Evolutionary conservation across 2,888 invertebrate genomes (phyloP).

Genomic region (Biston betularia): DNA sequence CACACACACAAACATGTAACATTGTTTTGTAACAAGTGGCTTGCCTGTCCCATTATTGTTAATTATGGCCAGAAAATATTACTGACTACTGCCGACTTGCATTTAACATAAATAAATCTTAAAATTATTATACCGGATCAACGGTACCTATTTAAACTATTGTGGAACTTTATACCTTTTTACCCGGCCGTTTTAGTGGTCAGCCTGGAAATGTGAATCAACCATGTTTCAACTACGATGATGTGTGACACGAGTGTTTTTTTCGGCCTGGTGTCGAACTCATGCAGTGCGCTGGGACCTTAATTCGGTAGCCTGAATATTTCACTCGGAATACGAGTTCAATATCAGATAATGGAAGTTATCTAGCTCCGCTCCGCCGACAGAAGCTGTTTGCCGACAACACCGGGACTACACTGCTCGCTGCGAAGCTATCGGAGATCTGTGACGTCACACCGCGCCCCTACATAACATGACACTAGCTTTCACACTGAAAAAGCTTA

Average conservation of each 20-base stretch:
- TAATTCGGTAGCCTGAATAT: constrained; percentile 26
- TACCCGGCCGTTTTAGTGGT: too few species aligned
- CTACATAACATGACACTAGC: background rate
- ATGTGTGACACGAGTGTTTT: too few species aligned
- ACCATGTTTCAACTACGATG: background rate
- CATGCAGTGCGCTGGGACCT: constrained; percentile 5
- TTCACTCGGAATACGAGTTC: constrained; percentile 25
- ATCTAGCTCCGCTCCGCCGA: constrained; percentile 11
- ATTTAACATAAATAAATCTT: too few species aligned
- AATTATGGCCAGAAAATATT: too few species aligned
- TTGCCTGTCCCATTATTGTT: too few species aligned
- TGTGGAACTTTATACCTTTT: too few species aligned
- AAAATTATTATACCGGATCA: too few species aligned
- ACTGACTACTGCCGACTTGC: too few species aligned
- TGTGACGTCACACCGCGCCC: background rate
- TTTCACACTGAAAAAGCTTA: background rate
- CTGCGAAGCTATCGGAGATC: constrained; percentile 1
- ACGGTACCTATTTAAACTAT: too few species aligned
- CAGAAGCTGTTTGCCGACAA: constrained; percentile 18
- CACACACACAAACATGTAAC: too few species aligned
- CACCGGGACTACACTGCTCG: background rate
- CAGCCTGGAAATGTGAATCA: too few species aligned
- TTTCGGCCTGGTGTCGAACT: background rate
- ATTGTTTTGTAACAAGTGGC: too few species aligned
- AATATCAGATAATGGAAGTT: constrained; percentile 33